Evolutionary conservation across 2,888 invertebrate genomes (phyloP).

Genomic region (Eupithecia abbreviata): DNA sequence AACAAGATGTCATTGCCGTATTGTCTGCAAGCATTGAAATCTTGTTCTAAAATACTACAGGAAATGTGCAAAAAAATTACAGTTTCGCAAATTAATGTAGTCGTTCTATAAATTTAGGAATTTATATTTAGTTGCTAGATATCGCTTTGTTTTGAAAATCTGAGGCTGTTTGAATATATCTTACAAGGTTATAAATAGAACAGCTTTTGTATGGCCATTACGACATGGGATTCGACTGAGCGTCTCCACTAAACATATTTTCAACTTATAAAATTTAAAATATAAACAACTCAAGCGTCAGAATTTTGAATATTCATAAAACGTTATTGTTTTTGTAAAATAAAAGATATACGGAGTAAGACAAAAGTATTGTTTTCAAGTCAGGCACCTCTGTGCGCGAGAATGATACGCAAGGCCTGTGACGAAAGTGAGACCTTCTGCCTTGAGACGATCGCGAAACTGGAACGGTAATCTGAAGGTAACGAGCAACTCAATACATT

Average conservation of each 20-base stretch:
- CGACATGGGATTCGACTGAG: not conserved
- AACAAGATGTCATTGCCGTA: constrained; percentile 13
- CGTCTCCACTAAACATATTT: constrained; percentile 5
- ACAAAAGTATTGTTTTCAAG: constrained; percentile 36
- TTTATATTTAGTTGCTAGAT: not conserved
- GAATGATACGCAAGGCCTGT: constrained; percentile 31
- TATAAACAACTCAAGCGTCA: constrained; percentile 20
- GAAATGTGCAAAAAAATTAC: not conserved
- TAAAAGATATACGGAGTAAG: constrained; percentile 15
- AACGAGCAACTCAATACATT: constrained; percentile 16
- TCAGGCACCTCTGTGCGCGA: constrained; percentile 34
- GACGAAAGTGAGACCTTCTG: constrained; percentile 28
- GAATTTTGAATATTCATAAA: constrained; percentile 41
- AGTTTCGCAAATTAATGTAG: not conserved
- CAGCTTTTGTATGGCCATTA: not conserved
- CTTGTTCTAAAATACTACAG: not conserved
- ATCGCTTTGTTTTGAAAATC: not conserved
- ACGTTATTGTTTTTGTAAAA: constrained; percentile 33
- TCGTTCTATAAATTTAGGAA: not conserved
- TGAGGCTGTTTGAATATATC: not conserved
- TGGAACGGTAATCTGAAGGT: constrained; percentile 38
- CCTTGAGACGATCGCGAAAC: constrained; percentile 34
- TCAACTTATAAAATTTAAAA: not conserved
- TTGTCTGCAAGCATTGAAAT: constrained; percentile 20
- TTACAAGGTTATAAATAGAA: not conserved